Evolutionary conservation across 2,888 invertebrate species (phyloP).

Genomic region (Lordiphosa andalusiaca): DNA sequence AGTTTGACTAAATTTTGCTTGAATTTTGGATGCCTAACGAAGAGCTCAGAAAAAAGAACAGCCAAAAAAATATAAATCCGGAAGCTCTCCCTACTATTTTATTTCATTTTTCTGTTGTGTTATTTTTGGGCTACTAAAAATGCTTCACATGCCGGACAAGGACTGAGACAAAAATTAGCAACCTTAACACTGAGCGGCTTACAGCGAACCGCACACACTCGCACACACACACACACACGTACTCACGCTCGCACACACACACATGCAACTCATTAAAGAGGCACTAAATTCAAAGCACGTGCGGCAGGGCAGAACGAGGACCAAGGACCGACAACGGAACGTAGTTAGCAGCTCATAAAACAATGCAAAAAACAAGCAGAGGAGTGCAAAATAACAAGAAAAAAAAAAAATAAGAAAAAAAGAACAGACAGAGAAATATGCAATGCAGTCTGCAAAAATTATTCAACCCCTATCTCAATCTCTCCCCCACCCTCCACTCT

Average conservation of each 20-base stretch:
- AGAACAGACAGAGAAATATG: no score
- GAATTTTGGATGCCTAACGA: not conserved
- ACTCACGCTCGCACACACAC: constrained; percentile 28
- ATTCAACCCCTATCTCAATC: constrained; percentile 11
- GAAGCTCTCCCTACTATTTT: constrained; percentile 22
- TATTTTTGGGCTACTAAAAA: constrained; percentile 53
- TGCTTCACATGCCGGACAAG: constrained; percentile 62
- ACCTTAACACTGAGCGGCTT: constrained; percentile 57
- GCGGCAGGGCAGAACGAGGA: constrained; percentile 35
- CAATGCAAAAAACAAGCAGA: constrained; percentile 43
- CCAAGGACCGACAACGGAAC: constrained; percentile 44
- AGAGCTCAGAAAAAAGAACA: constrained; percentile 20
- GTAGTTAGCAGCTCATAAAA: constrained; percentile 75
- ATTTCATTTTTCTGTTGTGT: constrained; percentile 19
- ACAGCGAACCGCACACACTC: constrained; percentile 43
- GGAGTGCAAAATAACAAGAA: constrained; percentile 20
- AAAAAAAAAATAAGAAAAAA: no score
- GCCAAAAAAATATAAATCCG: constrained; percentile 51
- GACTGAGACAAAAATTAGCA: constrained; percentile 71
- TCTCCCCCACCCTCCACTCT: not conserved
- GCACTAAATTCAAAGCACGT: constrained; percentile 69
- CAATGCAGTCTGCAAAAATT: constrained; percentile 19
- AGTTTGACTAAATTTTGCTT: constrained; percentile 37
- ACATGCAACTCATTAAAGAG: constrained; percentile 70
- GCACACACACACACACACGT: constrained; percentile 26